phyloP scores from a whole-genome alignment of 2,888 invertebrate genomes.

The Dioctria linearis region DNA sequence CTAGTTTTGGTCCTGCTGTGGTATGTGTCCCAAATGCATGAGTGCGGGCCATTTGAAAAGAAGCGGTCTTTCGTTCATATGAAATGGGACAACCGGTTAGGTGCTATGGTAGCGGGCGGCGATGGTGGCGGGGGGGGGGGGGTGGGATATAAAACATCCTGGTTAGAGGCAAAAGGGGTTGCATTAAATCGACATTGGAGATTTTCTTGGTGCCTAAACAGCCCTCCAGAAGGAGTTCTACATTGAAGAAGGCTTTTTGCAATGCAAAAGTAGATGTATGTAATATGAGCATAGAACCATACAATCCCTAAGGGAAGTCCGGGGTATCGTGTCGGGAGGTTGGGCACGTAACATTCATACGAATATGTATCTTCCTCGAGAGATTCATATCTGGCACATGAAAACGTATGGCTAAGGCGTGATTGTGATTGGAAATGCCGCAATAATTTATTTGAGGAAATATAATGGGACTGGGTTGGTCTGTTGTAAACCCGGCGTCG shows the following conservation, averaged over 20 bases:
- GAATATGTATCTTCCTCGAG: conserved; percentile 25
- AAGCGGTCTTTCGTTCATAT: not conserved
- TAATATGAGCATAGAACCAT: not conserved
- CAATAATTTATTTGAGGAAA: conserved; percentile 48
- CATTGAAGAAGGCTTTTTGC: no score
- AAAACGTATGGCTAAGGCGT: conserved; percentile 35
- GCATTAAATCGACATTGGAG: conserved; percentile 1
- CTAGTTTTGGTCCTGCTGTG: not conserved
- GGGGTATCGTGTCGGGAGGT: no score
- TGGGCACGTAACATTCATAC: no score
- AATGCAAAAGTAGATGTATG: conserved; percentile 14
- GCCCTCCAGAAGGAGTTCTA: not conserved
- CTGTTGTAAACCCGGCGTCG: no score
- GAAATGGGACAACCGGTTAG: not conserved
- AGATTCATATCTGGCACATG: conserved; percentile 42
- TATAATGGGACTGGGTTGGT: not conserved
- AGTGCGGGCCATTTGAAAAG: not conserved
- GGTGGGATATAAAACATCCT: no score
- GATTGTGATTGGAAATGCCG: conserved; percentile 47
- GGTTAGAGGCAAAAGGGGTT: not conserved
- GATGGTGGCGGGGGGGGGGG: not conserved
- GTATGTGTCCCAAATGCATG: not conserved
- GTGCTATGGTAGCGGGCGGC: not conserved
- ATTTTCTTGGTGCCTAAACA: not conserved
- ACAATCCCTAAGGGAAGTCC: no score